Evolutionary conservation across 2,888 invertebrate genomes (phyloP).

Genomic region (Bimastos eiseni): DNA sequence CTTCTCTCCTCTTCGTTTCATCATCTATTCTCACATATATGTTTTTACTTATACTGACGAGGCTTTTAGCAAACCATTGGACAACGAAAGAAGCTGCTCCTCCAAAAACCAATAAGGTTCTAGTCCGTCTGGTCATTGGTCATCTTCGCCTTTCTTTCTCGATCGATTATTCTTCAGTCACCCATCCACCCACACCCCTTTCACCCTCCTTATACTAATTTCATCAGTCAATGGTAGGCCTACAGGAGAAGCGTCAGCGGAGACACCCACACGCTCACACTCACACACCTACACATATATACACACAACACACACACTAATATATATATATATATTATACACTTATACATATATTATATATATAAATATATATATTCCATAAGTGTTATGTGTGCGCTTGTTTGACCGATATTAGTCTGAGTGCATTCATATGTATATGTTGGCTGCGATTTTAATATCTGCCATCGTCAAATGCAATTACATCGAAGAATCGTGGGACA

Average conservation of each 20-base stretch:
- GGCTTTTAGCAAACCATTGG: not conserved
- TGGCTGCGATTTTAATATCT: not conserved
- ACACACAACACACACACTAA: not conserved
- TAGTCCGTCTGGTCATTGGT: conserved; percentile 13
- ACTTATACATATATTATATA: not conserved
- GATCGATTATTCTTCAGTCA: not conserved
- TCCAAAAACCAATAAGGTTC: conserved; percentile 5
- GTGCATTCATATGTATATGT: not conserved
- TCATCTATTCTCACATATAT: not conserved
- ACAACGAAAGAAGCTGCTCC: not conserved
- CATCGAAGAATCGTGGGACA: not conserved
- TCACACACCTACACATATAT: too few relatives aligned
- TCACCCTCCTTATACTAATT: not conserved
- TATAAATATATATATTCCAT: not conserved
- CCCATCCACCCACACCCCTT: not conserved
- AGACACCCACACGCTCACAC: not conserved
- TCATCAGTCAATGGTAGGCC: not conserved
- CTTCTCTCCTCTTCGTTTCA: not conserved
- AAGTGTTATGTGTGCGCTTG: too few relatives aligned
- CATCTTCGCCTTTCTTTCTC: not conserved
- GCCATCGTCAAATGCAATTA: not conserved
- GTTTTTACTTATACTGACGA: not conserved
- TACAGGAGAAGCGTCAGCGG: not conserved
- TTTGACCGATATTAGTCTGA: not conserved
- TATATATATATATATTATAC: not conserved